Evolutionary conservation across 1,140 invertebrate genomes (phyloP).

Genomic region (Paramacrobiotus metropolitanus): DNA sequence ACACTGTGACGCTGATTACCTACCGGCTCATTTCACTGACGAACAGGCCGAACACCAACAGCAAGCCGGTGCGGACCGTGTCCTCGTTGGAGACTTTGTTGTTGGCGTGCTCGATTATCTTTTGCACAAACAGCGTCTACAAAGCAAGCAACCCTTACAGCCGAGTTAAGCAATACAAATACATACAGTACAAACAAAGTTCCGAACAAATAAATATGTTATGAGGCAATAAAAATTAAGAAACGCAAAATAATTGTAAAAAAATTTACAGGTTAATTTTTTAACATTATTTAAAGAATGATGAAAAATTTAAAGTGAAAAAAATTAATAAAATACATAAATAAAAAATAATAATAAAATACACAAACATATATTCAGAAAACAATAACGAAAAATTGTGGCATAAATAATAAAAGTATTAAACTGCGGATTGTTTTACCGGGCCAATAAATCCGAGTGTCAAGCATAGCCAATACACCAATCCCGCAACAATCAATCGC

Average conservation of each 20-base stretch:
- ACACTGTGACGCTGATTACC: background rate
- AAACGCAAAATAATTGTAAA: slow-evolving; percentile 2
- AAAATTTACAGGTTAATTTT: slow-evolving; percentile 8
- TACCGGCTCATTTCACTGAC: slow-evolving; percentile 12
- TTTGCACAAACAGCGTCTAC: slow-evolving; percentile 17
- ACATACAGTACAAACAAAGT: slow-evolving; percentile 8
- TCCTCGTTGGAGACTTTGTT: slow-evolving; percentile 9
- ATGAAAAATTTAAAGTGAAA: too few relatives aligned
- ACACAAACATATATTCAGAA: too few relatives aligned
- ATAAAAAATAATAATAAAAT: too few relatives aligned
- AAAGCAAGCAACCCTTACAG: slow-evolving; percentile 4
- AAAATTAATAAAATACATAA: too few relatives aligned
- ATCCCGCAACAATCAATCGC: slow-evolving; percentile 27
- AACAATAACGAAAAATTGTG: too few relatives aligned
- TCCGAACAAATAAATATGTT: background rate
- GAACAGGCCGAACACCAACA: slow-evolving; percentile 14
- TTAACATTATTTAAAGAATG: slow-evolving; percentile 20
- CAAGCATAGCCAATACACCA: slow-evolving; percentile 29
- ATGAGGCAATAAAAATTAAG: slow-evolving; percentile 5
- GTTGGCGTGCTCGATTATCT: slow-evolving; percentile 16
- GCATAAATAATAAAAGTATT: too few relatives aligned
- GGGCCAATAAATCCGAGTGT: slow-evolving; percentile 35
- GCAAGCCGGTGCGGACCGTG: slow-evolving; percentile 14
- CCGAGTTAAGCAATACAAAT: too few relatives aligned
- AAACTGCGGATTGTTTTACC: too few relatives aligned